Percentiles rank a stretch among this genome's conserved stretches.
phyloP scores from a whole-genome alignment of 2,113 vertebrate genomes.

The Mormoops blainvillei region DNA sequence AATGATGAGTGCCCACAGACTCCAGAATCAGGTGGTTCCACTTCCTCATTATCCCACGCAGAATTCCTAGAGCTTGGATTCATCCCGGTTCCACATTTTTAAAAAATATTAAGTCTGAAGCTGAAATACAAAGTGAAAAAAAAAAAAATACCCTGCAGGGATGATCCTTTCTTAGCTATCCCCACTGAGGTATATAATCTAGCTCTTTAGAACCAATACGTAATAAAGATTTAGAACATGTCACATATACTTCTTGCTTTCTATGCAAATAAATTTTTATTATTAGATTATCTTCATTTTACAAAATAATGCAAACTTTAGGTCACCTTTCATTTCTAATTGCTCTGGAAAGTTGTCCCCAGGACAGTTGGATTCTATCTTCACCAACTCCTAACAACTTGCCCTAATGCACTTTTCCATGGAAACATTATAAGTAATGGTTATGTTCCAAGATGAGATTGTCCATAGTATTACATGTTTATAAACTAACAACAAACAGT shows the following conservation, averaged over 20 bases:
- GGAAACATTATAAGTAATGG: background rate
- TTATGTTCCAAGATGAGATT: background rate
- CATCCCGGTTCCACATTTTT: background rate
- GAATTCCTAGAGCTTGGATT: background rate
- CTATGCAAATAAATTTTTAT: background rate
- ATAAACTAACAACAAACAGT: background rate
- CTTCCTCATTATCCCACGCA: background rate
- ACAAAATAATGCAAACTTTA: background rate
- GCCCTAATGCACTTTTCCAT: background rate
- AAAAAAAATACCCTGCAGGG: background rate
- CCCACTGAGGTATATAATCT: background rate
- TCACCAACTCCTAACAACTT: constrained; percentile 11
- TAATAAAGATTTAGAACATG: background rate
- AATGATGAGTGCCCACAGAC: background rate
- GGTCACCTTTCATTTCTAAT: background rate
- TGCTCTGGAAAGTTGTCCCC: background rate
- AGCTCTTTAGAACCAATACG: background rate
- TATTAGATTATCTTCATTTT: background rate
- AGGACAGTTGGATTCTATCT: background rate
- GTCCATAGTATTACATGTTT: background rate
- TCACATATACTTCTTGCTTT: background rate
- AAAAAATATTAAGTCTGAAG: background rate
- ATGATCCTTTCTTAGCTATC: background rate
- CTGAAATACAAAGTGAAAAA: background rate
- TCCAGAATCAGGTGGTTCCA: background rate